Conservation (phyloP, 30 jellyfish, hydroid and myxozoan species). For the Nemopilema nomurai region DNA sequence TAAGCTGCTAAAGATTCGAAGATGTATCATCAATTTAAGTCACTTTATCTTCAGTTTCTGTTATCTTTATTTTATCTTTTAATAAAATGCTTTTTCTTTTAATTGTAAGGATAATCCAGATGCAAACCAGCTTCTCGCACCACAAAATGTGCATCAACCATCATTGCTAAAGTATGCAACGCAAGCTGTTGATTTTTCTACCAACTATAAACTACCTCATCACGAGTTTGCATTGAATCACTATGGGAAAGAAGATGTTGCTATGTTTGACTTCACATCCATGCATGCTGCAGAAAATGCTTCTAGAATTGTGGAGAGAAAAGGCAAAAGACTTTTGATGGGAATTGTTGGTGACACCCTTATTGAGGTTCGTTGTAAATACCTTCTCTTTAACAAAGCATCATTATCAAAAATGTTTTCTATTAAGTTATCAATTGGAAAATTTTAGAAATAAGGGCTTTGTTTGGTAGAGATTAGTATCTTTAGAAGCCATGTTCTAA, state of each 20-base stretch:
- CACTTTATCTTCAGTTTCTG: no score
- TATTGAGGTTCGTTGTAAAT: conserved; percentile 71
- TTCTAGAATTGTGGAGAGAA: conserved; percentile 87
- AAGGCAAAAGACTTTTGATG: conserved; percentile 78
- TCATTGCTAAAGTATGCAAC: conserved; percentile 65
- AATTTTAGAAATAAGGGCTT: no score
- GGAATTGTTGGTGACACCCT: conserved; percentile 93
- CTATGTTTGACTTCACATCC: conserved; percentile 96
- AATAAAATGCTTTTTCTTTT: no score
- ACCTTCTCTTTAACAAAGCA: background rate
- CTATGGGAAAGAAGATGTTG: conserved; percentile 94
- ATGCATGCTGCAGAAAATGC: conserved; percentile 94
- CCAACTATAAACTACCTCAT: conserved; percentile 92
- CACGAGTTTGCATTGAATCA: conserved; percentile 92
- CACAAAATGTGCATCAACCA: conserved; percentile 72
- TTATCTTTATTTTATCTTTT: no score
- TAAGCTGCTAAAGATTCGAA: no score
- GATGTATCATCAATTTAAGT: no score
- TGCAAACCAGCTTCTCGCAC: conserved; percentile 69
- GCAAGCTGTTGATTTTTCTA: conserved; percentile 97
- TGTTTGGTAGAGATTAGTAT: no score
- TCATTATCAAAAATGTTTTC: no score
- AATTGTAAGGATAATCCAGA: conserved; percentile 71
- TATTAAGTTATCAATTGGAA: no score
- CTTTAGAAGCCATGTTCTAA: background rate